phyloP scores from a whole-genome alignment of 2,113 vertebrate genomes.

The Carassius auratus region DNA sequence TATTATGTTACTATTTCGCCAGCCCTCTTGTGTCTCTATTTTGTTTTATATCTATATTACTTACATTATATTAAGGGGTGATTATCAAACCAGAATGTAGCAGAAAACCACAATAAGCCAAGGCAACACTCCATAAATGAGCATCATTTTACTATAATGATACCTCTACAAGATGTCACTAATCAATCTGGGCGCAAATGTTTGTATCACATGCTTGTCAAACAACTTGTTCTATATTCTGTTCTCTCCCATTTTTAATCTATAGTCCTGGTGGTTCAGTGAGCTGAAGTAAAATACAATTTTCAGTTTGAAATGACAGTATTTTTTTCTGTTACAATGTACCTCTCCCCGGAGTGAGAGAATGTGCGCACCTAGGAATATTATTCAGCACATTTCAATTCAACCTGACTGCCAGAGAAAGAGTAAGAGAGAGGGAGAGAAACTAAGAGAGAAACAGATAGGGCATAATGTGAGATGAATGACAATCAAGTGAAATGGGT shows the following conservation, averaged over 20 bases:
- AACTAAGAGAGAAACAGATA: not conserved
- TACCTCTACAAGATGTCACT: not conserved
- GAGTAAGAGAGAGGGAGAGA: not conserved
- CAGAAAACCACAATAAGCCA: not conserved
- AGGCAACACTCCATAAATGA: not conserved
- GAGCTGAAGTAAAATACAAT: not conserved
- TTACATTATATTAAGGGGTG: not conserved
- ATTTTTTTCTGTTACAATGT: conserved; percentile 29
- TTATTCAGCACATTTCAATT: conserved; percentile 44
- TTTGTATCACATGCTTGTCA: not conserved
- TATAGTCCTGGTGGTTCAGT: not conserved
- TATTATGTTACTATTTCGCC: not conserved
- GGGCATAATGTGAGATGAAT: not conserved
- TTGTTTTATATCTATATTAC: not conserved
- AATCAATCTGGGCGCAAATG: not conserved
- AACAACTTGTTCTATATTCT: not conserved
- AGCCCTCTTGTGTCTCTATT: not conserved
- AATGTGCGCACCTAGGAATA: conserved; percentile 11
- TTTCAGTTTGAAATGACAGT: not conserved
- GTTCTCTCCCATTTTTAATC: not conserved
- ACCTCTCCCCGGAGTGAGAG: conserved; percentile 11
- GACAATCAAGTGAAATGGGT: not conserved
- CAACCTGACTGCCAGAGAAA: not conserved
- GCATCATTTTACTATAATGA: not conserved
- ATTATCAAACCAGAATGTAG: not conserved